Conservation (phyloP, 2,113 vertebrate species). For the Balaenoptera acutorostrata region DNA sequence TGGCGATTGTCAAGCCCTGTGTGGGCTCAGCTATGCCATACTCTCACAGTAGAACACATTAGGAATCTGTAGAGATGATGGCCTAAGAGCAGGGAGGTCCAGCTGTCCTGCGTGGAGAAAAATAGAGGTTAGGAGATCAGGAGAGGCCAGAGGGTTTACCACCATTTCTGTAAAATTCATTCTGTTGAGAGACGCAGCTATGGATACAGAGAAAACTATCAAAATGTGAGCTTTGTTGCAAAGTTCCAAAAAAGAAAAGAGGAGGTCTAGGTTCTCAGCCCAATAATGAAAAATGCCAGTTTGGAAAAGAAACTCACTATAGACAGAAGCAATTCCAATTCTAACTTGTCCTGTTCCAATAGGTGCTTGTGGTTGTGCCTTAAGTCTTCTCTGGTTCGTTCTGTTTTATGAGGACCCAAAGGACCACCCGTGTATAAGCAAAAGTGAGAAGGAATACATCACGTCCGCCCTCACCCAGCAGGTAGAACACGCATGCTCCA, state of each 20-base stretch:
- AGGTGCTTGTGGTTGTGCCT: conserved; percentile 83
- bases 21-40: not conserved
- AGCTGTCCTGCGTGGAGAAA: not conserved
- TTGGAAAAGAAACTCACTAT: not conserved
- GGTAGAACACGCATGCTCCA: conserved; percentile 68
- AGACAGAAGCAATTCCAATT: not conserved
- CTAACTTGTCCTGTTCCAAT: not conserved
- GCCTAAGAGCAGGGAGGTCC: not conserved
- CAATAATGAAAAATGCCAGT: not conserved
- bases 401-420: conserved; percentile 84
- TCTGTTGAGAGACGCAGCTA: not conserved
- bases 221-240: not conserved
- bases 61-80: not conserved
- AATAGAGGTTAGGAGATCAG: not conserved
- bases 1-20: not conserved
- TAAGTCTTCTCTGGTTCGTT: conserved; percentile 84
- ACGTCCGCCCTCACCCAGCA: conserved; percentile 76
- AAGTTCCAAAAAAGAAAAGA: not conserved
- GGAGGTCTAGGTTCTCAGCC: not conserved
- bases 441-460: conserved; percentile 84
- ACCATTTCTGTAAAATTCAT: not conserved
- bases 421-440: conserved; percentile 83
- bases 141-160: not conserved
- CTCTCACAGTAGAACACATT: not conserved
- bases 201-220: not conserved